Evolutionary conservation across 2,113 vertebrate genomes (phyloP), one percentile per base, ranked within the genome.

Genomic region (Macrotus californicus): DNA sequence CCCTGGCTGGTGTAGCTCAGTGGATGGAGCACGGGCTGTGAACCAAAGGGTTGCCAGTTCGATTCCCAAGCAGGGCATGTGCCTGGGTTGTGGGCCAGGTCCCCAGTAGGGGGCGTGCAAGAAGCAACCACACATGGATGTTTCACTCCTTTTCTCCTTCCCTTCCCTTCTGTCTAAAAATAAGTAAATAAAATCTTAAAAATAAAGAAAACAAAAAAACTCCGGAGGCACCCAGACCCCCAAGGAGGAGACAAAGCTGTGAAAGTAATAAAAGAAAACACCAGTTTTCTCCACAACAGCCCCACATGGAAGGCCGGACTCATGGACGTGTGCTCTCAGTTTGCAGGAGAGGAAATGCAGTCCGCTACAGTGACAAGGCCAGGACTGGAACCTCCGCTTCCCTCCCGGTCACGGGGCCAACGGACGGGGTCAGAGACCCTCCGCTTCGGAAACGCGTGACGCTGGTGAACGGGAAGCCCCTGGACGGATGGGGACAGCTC

Each of bases 381-480:
- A 3, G 61, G 22, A 31, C 34, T 16, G 7, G 56, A 86, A 31
- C 48, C 69, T 11, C 1, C 5, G 84, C 54, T 6, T 13, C 43
- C 14, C 70, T 50, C 64, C 48, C 0, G 0, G 61, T 10, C 48
- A 11, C 64, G 14, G 50, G 48, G 41, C 22, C 43, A 9, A 26
- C 0, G 46, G 18, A 24, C 0, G 5, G 18, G 5, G 31, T 21
- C 7, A 16, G 56, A 31, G 16, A 14, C 7, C 0, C 3, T 5
- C 64, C 10, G 0, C 13, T 52, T 39, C 5, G 0, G 29, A 39
- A 11, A 5, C 21, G 1, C 2, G 2, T 0, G 34, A 8, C 12
- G 84, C 41, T 34, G 6, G 7, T 16, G 15, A 3, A 8, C 46
- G 6, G 75, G 50, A 61, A 7, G 36, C 75, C 39, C 39, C 0